Evolutionary conservation across 2,888 invertebrate genomes (phyloP).

Genomic region (Andrena minutula): DNA sequence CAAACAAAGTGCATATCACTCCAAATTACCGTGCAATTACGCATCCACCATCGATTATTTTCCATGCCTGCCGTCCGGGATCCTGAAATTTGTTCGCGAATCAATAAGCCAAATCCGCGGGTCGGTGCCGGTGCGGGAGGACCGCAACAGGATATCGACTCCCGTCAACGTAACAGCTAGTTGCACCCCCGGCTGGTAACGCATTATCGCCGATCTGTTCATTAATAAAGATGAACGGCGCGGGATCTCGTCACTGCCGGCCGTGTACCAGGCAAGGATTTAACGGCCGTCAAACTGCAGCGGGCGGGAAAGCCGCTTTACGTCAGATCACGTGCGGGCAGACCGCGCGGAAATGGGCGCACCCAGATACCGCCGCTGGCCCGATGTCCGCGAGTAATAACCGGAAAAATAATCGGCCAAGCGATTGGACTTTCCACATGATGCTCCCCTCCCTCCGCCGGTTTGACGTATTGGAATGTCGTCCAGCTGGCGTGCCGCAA

Average conservation of each 20-base stretch:
- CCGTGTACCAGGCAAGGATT: slow-evolving; percentile 45
- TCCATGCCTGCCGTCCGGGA: background rate
- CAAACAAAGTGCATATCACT: background rate
- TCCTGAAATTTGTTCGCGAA: slow-evolving; percentile 15
- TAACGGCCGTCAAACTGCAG: slow-evolving; percentile 53
- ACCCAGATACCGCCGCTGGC: slow-evolving; percentile 61
- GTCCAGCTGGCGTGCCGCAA: slow-evolving; percentile 65
- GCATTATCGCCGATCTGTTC: slow-evolving; percentile 53
- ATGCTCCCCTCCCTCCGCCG: slow-evolving; percentile 40
- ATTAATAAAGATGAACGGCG: slow-evolving; percentile 57
- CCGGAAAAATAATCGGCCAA: slow-evolving; percentile 71
- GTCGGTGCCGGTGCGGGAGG: slow-evolving; percentile 10
- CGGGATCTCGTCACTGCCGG: slow-evolving; percentile 35
- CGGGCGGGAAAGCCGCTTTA: slow-evolving; percentile 62
- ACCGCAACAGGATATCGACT: slow-evolving; percentile 10
- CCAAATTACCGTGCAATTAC: slow-evolving; percentile 1
- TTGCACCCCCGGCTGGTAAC: slow-evolving; percentile 18
- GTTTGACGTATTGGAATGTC: slow-evolving; percentile 73
- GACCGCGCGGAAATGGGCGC: slow-evolving; percentile 61
- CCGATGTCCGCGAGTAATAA: slow-evolving; percentile 68
- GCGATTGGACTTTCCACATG: slow-evolving; percentile 58
- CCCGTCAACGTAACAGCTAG: slow-evolving; percentile 35
- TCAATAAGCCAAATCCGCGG: slow-evolving; percentile 30
- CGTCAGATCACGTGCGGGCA: slow-evolving; percentile 54
- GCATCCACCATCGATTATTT: background rate